Percentiles rank a stretch among this genome's conserved stretches.
Conservation (phyloP, 2,797 vertebrate species). For the Poeciliopsis paucimaculata region DNA sequence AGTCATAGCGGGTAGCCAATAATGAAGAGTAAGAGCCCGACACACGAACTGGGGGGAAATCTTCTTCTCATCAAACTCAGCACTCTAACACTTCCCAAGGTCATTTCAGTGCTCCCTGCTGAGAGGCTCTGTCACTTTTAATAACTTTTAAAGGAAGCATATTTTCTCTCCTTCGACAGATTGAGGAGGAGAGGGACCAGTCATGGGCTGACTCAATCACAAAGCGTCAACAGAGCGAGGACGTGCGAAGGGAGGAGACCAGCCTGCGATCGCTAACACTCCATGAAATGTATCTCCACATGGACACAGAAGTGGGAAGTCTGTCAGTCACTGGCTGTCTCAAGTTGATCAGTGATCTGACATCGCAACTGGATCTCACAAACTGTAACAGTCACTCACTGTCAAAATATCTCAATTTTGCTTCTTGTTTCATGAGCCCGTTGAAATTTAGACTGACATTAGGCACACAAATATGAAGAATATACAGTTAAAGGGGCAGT, state of each 20-base stretch:
- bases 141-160: conserved; percentile 68
- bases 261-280: conserved; percentile 32
- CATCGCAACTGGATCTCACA: conserved; percentile 4
- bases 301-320: conserved; percentile 17
- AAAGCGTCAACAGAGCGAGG: conserved; percentile 50
- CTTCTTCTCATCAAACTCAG: conserved; percentile 37
- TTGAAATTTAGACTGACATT: neutral
- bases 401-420: neutral
- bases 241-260: conserved; percentile 58
- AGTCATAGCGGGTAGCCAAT: conserved; percentile 32
- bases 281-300: conserved; percentile 22
- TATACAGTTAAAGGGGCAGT: neutral
- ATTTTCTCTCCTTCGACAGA: conserved; percentile 61
- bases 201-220: conserved; percentile 57
- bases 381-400: neutral
- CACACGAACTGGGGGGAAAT: conserved; percentile 35
- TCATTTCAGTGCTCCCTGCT: conserved; percentile 59
- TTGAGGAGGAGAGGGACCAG: conserved; percentile 51
- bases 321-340: conserved; percentile 19
- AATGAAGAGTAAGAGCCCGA: conserved; percentile 24
- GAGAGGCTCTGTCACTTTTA: conserved; percentile 68
- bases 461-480: neutral
- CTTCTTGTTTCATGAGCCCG: neutral
- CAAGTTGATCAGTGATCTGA: conserved; percentile 19
- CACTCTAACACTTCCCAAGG: conserved; percentile 60